Evolutionary conservation across 2,888 invertebrate genomes (phyloP), one percentile per base, ranked within the genome.

Genomic region (Arge pagana): DNA sequence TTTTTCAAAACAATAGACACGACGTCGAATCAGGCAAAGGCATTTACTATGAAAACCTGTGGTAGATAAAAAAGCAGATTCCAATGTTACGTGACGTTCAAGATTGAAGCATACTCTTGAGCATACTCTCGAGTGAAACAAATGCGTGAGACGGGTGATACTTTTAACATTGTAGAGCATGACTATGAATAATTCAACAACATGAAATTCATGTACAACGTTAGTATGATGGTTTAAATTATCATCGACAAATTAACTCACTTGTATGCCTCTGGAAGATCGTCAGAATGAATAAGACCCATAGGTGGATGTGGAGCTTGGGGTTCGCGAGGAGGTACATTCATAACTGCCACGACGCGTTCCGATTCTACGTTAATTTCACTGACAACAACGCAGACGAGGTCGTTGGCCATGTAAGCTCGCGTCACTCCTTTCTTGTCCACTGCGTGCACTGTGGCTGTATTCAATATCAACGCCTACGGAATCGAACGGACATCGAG

Each of bases 311-410:
- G 85, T 65, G 85, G 85, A 61, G 84, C 83, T 53, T 88, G 86
- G 69, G 86, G 85, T 67, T 86, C 85, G 67, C 87, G 82, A 63
- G 88, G 83, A 62, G 85, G 81, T 57, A 89, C 89, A 78, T 90
- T 88, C 90, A 93, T 90, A 76, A 91, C 90, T 76, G 90, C 85
- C 66, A 89, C 87, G 81, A 93, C 85, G 81, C 92, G 92, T 80
- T 92, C 91, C 49, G 89, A 87, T 76, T 92, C 91, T 39, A 89
- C 87, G 74, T 89, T 89, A 58, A 91, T 88, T 82, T 90, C 91
- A 68, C 92, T 82, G 45, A 93, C 88, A 82, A 92, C 92, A 77
- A 92, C 92, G 82, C 92, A 89, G 53, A 93, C 87, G 66, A 87
- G 86, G 80, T 93, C 92, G 81, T 89, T 89, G 78, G 85, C 84